Base-by-base conservation (phyloP, 2,797 vertebrate species). In the Coregonus ussuriensis region DNA sequence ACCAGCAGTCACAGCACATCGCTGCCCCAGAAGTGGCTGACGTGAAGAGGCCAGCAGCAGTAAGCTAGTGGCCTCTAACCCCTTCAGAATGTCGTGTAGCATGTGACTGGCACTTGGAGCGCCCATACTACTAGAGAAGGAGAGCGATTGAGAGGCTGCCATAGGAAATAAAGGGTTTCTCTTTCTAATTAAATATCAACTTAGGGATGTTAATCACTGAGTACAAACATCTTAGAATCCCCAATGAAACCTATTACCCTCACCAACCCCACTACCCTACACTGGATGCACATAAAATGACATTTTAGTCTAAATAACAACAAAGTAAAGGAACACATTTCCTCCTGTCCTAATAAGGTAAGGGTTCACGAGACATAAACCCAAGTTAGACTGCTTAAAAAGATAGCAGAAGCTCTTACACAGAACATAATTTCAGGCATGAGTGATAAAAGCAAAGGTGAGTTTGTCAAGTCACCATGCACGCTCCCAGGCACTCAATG, bases 401-500 rank as follows among this genome's bases (percentile, higher is more conserved):
- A 67, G n/a, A 11, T 65, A 18, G 69, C 77, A 7, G 0, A 3
- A 37, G 33, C 77, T 33, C 29, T 31, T 35, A 66, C 52, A 51
- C 37, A 37, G 18, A 52, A 79, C 37, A 29, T 16, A 0, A 31
- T 25, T 52, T 53, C 21, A 47, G 31, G 71, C 47, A 76, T 63
- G 9, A 76, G 75, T 77, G 65, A 71, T 75, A 68, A 77, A 81
- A 79, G 53, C 41, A 68, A 74, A 33, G 68, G 31, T 37, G 35
- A 33, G 16, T 14, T 35, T 31, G 82, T 68, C 84, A 29, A 77
- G 31, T 83, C 75, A 77, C 66, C 25, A 25, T 52, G 77, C 82
- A 82, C 62, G 54, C 71, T 85, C 41, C 51, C 29, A 77, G 71
- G 86, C 86, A 80, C 85, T 86, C 83, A 86, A 72, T 74, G 82